Evolutionary conservation across 2,888 invertebrate genomes (phyloP), one percentile per base, ranked within the genome.

Genomic region (Heliconius cydno): DNA sequence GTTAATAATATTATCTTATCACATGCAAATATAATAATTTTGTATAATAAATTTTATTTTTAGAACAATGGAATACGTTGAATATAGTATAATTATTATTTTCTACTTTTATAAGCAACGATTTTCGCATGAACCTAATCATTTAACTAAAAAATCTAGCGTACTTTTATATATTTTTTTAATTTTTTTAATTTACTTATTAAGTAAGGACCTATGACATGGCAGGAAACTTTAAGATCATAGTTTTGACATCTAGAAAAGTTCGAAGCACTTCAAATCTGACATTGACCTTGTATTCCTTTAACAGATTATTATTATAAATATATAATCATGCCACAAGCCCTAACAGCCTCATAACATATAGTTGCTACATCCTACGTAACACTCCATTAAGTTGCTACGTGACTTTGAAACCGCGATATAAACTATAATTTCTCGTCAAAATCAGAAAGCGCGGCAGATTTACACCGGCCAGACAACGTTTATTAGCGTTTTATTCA

Each of bases 401-500:
- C 93, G 91, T 92, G 93, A 92, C 92, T 92, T 91, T 92, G 91
- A 91, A 91, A 89, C 84, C 80, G 87, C 88, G 80, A 87, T 85
- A 88, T 88, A 89, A 89, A 81, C 87, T 85, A 88, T 88, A 89
- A 89, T 90, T 92, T 92, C 91, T 91, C 91, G 90, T 87, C 88
- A 92, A 92, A 94, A 94, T 94, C 94, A 94, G 94, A 94, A 94
- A 94, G 94, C 94, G 94, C 92, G 88, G 90, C 90, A 91, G 88
- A 88, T 86, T 85, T 85, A 84, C 86, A 84, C 85, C 84, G 82
- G 81, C 83, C 80, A 76, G 80, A 78, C 65, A 63, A 81, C 71
- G 70, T 77, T 77, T 87, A 87, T 83, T 80, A 86, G 84, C 77
- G n/a, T 65, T 46, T 41, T 41, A 65, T 30, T 63, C 60, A 25